A percentile compares a stretch with the other conserved stretches of the same genome.
These are phyloP conservation scores for Diogma glabrata DNA, from an alignment of 2,888 invertebrate genomes.

Conservation along the genomic window DNA sequence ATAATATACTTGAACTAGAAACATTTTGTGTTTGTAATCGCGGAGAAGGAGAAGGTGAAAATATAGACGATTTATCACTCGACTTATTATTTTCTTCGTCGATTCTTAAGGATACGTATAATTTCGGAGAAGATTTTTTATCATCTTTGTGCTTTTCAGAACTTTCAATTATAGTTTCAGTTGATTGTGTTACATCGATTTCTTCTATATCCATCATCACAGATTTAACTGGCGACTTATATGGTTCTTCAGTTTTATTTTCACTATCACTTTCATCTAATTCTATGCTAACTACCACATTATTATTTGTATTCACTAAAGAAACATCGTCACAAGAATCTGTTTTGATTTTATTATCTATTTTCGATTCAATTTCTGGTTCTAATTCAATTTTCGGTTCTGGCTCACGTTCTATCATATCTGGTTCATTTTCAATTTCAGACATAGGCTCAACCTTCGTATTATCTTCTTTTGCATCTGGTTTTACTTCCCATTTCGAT, in stretches of 20 bases:
- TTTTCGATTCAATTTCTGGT: too few relatives aligned
- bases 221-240: background rate
- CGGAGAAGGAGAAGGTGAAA: slow-evolving; percentile 1
- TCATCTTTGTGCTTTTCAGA: background rate
- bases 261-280: slow-evolving; percentile 5
- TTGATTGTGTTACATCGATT: background rate
- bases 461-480: background rate
- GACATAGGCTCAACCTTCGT: slow-evolving; percentile 1
- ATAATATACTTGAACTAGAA: background rate
- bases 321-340: slow-evolving; percentile 4
- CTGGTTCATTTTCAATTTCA: background rate
- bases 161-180: background rate
- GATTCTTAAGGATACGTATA: background rate
- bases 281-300: background rate
- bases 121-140: slow-evolving; percentile 1
- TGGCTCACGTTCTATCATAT: too few relatives aligned
- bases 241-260: slow-evolving; percentile 1
- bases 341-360: background rate
- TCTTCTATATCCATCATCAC: background rate
- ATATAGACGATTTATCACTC: slow-evolving; percentile 3
- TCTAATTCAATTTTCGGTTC: slow-evolving; percentile 18
- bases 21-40: slow-evolving; percentile 1
- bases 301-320: background rate
- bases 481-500: background rate
- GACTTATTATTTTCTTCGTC: background rate